Conservation (phyloP, 2,113 vertebrate species). For the Calidris pygmaea region DNA sequence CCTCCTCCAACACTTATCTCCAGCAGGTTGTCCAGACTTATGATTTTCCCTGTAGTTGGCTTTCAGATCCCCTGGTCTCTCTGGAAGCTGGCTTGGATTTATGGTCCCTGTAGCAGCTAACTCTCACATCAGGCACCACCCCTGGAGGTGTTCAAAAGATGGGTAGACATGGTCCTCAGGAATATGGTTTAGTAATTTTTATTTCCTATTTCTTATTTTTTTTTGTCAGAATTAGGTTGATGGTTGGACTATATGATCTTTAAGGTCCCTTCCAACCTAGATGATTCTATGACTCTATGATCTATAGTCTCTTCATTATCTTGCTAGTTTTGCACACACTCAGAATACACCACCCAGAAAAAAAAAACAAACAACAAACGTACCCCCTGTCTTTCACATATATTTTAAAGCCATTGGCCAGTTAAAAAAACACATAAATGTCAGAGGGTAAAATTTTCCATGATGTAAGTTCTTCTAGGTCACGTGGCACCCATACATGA, state of each 20-base stretch:
- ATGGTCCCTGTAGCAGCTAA: background rate
- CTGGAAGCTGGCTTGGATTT: background rate
- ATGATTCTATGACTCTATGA: too few relatives aligned
- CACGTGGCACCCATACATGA: background rate
- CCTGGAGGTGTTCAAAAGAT: too few relatives aligned
- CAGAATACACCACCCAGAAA: background rate
- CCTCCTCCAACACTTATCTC: background rate
- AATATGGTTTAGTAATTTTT: too few relatives aligned
- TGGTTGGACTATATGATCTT: too few relatives aligned
- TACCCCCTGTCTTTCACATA: background rate
- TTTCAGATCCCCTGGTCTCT: background rate
- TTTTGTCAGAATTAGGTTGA: too few relatives aligned
- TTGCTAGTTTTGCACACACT: fast-evolving
- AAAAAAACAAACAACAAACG: background rate
- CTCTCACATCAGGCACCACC: background rate
- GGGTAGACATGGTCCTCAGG: too few relatives aligned
- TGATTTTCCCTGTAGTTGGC: background rate
- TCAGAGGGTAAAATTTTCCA: background rate
- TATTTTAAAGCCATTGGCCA: background rate
- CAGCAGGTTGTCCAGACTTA: background rate
- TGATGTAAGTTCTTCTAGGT: background rate
- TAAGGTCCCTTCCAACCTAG: too few relatives aligned
- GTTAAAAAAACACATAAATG: background rate
- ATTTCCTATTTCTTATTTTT: too few relatives aligned
- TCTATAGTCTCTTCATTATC: background rate